A percentile compares a stretch with the other conserved stretches of the same genome.
Conservation (phyloP, 64 coral and sea anemone genomes). For the Montipora efflorescens region DNA sequence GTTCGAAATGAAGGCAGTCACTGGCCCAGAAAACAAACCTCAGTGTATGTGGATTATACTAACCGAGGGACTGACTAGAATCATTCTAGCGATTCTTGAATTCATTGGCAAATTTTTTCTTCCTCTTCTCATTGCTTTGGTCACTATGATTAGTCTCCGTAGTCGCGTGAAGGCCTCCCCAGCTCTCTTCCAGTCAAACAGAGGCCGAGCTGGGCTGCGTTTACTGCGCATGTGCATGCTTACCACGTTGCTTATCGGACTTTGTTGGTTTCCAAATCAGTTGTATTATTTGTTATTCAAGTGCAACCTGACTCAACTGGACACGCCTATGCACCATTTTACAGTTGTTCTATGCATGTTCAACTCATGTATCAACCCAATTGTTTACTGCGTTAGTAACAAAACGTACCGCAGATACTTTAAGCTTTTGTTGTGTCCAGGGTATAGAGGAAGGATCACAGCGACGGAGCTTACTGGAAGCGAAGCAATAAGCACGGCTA, state of each 20-base stretch:
- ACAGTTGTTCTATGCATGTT: slow-evolving; percentile 86
- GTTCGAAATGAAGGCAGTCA: no score
- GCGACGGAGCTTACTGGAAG: slow-evolving; percentile 27
- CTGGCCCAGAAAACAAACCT: no score
- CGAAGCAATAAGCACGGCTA: neutral
- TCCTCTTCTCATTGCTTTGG: no score
- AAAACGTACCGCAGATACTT: slow-evolving; percentile 72
- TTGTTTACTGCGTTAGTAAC: slow-evolving; percentile 85
- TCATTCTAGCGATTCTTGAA: no score
- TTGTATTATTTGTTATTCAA: slow-evolving; percentile 92
- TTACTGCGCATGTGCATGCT: slow-evolving; percentile 88
- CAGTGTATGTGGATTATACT: no score
- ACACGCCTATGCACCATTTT: slow-evolving; percentile 82
- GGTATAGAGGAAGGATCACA: slow-evolving; percentile 33
- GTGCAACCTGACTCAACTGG: slow-evolving; percentile 70
- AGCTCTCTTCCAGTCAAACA: slow-evolving; percentile 89
- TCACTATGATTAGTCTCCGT: no score
- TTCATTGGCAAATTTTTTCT: no score
- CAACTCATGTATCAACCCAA: slow-evolving; percentile 90
- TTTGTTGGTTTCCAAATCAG: slow-evolving; percentile 94
- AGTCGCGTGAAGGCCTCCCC: slow-evolving; percentile 66
- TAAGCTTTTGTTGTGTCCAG: slow-evolving; percentile 57
- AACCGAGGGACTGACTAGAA: no score
- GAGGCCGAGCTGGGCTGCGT: slow-evolving; percentile 76
- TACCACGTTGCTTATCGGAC: slow-evolving; percentile 70